Evolutionary conservation across 2,888 invertebrate genomes (phyloP).

Genomic region (Eupithecia pulchellata): DNA sequence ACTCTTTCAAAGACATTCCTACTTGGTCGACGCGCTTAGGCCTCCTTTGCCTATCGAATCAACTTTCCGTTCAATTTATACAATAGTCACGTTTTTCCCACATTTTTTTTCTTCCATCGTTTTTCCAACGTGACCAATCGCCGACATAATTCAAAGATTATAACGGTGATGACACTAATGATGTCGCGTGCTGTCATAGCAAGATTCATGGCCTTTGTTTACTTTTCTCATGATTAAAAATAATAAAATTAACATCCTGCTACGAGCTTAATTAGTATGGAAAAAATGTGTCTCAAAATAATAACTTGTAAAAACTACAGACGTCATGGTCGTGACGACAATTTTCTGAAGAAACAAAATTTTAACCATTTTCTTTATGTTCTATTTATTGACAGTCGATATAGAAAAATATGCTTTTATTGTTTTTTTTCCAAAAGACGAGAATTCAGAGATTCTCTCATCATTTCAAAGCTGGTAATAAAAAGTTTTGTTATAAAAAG

Average conservation of each 20-base stretch:
- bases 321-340: neutral
- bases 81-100: slow-evolving; percentile 26
- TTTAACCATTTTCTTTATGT: neutral
- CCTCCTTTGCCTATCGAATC: neutral
- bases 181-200: slow-evolving; percentile 25
- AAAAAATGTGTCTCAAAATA: neutral
- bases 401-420: neutral
- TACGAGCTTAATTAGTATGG: slow-evolving; percentile 3
- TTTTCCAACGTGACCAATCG: slow-evolving; percentile 34
- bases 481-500: neutral
- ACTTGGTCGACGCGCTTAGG: neutral
- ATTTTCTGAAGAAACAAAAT: neutral
- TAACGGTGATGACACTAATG: slow-evolving; percentile 34
- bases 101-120: slow-evolving; percentile 29
- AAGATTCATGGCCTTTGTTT: slow-evolving; percentile 39
- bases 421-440: neutral
- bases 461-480: neutral
- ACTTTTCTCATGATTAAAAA: slow-evolving; percentile 36
- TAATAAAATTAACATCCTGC: slow-evolving; percentile 3
- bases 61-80: neutral
- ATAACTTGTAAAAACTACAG: neutral
- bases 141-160: slow-evolving; percentile 6
- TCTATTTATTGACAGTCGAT: neutral
- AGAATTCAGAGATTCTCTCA: neutral
- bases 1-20: neutral